phyloP scores from a whole-genome alignment of 2,797 vertebrate species.

The Novumbra hubbsi region DNA sequence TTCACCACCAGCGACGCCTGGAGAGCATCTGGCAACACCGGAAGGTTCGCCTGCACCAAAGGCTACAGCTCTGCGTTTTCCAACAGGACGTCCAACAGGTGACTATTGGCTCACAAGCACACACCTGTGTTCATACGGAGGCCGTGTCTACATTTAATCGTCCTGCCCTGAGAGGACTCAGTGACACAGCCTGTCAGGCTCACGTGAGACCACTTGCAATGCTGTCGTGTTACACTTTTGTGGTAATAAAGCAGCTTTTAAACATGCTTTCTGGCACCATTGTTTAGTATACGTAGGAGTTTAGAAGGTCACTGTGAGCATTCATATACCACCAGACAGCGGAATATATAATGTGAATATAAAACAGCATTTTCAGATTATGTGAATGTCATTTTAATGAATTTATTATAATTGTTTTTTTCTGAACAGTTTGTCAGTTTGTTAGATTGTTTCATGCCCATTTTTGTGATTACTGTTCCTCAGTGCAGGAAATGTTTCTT shows the following conservation, averaged over 20 bases:
- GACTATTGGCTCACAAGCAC: conserved; percentile 16
- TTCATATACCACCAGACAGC: too few relatives aligned
- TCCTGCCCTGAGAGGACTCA: too few relatives aligned
- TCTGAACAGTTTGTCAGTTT: background rate
- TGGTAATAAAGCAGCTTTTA: background rate
- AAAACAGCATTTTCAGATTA: too few relatives aligned
- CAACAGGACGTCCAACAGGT: conserved; percentile 99
- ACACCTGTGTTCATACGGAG: background rate
- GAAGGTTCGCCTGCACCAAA: conserved; percentile 94
- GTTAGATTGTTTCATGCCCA: background rate
- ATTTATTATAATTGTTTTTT: too few relatives aligned
- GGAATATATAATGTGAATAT: too few relatives aligned
- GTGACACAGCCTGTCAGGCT: too few relatives aligned
- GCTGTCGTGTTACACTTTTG: background rate
- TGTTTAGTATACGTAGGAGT: background rate
- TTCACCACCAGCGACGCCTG: conserved; percentile 93
- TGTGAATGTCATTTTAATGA: too few relatives aligned
- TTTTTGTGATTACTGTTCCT: background rate
- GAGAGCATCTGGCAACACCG: conserved; percentile 98
- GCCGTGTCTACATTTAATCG: too few relatives aligned
- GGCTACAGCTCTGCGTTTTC: conserved; percentile 97
- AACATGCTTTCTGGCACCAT: background rate
- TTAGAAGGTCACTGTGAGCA: background rate
- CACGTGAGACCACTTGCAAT: background rate
- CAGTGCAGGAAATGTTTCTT: background rate